phyloP scores from a whole-genome alignment of 2,797 vertebrate species.

The Helicolenus hilgendorfi region DNA sequence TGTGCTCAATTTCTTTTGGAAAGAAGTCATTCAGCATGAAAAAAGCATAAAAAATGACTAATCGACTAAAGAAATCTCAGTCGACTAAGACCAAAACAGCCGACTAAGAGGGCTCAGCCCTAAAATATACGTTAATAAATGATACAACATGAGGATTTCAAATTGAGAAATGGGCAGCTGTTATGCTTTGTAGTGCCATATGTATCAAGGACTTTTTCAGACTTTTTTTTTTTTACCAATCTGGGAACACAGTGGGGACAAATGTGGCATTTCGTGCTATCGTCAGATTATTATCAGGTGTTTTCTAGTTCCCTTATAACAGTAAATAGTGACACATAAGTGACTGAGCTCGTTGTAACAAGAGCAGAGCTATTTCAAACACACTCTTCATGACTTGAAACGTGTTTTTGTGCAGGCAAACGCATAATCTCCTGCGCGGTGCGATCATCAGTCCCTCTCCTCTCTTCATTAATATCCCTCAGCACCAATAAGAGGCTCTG shows the following conservation, averaged over 20 bases:
- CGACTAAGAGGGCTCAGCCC: too few relatives aligned
- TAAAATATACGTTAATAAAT: background rate
- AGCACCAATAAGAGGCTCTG: conserved; percentile 72
- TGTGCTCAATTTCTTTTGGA: too few relatives aligned
- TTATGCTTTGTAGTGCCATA: background rate
- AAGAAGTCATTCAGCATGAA: too few relatives aligned
- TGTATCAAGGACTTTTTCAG: background rate
- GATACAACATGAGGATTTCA: background rate
- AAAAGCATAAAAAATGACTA: background rate
- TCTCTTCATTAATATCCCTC: conserved; percentile 78
- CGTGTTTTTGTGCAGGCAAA: background rate
- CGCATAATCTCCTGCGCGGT: background rate
- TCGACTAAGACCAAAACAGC: too few relatives aligned
- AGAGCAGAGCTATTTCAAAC: background rate
- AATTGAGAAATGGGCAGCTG: background rate
- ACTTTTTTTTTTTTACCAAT: too few relatives aligned
- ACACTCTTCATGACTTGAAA: background rate
- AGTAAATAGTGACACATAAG: background rate
- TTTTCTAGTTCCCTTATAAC: background rate
- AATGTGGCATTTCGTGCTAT: background rate
- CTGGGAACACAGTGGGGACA: background rate
- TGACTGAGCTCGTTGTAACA: background rate
- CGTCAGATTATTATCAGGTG: background rate
- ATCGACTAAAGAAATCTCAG: background rate
- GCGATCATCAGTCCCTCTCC: conserved; percentile 13